Percentiles rank a stretch among this genome's conserved stretches.
Evolutionary conservation across 2,797 vertebrate genomes (phyloP).

Genomic region (Avahi laniger): DNA sequence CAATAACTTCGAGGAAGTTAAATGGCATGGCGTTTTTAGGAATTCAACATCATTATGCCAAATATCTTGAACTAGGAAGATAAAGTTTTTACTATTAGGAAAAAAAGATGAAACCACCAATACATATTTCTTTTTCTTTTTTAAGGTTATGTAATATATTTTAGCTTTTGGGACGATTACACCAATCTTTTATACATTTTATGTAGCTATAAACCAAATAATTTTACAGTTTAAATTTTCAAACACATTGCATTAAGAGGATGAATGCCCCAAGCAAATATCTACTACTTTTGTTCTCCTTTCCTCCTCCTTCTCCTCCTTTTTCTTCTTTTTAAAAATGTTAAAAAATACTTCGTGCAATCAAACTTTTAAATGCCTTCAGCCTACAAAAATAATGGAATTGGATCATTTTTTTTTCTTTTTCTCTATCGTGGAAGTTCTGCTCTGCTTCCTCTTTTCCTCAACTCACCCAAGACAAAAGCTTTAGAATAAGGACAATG

Average conservation of each 20-base stretch:
- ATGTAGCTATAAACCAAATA: not conserved
- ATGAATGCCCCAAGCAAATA: not conserved
- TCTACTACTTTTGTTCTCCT: not conserved
- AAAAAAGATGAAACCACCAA: not conserved
- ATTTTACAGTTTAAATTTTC: not conserved
- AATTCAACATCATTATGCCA: not conserved
- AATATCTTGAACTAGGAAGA: not conserved
- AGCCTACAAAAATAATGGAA: not conserved
- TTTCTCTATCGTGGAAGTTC: not conserved
- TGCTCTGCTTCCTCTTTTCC: not conserved
- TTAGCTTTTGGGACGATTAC: not conserved
- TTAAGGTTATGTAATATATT: not conserved
- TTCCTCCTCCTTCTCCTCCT: not conserved
- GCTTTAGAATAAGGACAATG: not conserved
- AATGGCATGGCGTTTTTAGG: not conserved
- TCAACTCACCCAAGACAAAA: not conserved
- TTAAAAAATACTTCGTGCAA: not conserved
- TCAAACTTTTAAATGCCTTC: not conserved
- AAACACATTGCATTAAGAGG: not conserved
- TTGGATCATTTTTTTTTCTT: not conserved
- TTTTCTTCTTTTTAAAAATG: not conserved
- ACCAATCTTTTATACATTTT: not conserved
- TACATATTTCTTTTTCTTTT: not conserved
- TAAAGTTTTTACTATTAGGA: not conserved
- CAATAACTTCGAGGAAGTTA: not conserved